phyloP scores from a whole-genome alignment of 2,888 invertebrate genomes.

The Drosophila testacea region DNA sequence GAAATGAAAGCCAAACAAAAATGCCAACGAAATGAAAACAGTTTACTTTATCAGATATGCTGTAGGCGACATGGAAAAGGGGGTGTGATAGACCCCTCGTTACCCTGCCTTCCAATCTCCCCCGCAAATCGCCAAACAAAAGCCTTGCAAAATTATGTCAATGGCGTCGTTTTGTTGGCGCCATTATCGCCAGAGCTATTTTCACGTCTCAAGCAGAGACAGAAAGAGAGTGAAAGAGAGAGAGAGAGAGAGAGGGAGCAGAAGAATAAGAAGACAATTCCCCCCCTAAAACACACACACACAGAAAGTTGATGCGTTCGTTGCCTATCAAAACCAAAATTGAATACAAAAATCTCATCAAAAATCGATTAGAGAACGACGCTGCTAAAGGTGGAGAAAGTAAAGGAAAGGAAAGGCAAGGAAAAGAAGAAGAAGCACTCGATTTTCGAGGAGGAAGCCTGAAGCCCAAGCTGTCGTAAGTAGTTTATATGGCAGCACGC shows the following conservation, averaged over 20 bases:
- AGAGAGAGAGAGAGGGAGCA: not conserved
- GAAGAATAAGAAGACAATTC: conserved; percentile 16
- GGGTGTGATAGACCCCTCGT: conserved; percentile 2
- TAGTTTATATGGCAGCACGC: conserved; percentile 47
- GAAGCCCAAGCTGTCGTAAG: conserved; percentile 20
- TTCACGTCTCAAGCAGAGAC: conserved; percentile 33
- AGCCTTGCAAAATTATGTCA: conserved; percentile 65
- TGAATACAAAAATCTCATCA: conserved; percentile 79
- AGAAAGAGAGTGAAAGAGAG: not conserved
- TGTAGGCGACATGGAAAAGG: not conserved
- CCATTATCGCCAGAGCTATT: conserved; percentile 63
- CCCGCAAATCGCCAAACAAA: conserved; percentile 53
- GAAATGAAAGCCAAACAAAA: conserved; percentile 68
- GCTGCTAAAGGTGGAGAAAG: conserved; percentile 20
- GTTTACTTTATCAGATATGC: conserved; percentile 44
- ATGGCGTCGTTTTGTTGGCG: conserved; percentile 53
- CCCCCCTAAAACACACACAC: conserved; percentile 4
- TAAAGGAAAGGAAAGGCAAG: not conserved
- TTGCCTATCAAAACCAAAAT: conserved; percentile 73
- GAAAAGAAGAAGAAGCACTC: conserved; percentile 3
- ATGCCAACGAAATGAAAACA: conserved; percentile 39
- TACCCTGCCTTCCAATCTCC: not conserved
- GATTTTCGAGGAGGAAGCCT: not conserved
- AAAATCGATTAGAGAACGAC: conserved; percentile 73
- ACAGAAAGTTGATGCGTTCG: conserved; percentile 50